Evolutionary conservation across 2,797 vertebrate species (phyloP).

Genomic region (Rhinatrema bivittatum): DNA sequence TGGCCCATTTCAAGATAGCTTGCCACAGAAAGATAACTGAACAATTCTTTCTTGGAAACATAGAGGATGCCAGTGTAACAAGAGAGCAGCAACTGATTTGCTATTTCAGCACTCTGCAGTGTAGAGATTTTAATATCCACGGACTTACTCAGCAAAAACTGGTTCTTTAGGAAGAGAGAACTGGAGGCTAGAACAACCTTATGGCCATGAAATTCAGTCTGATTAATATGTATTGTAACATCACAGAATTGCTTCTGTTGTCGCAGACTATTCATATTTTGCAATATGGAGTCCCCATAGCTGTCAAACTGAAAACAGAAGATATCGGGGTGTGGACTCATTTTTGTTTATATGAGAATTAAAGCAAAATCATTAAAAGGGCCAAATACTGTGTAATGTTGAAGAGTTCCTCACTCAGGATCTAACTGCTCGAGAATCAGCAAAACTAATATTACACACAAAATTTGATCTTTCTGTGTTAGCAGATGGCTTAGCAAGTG

Average conservation of each 20-base stretch:
- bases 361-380: too few species aligned
- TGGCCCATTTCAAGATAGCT: slow-evolving; percentile 98
- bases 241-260: slow-evolving; percentile 93
- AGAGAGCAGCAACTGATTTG: slow-evolving; percentile 81
- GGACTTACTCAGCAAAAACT: slow-evolving; percentile 91
- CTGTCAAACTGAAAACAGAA: slow-evolving; percentile 92
- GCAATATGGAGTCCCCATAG: slow-evolving; percentile 86
- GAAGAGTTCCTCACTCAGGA: too few species aligned
- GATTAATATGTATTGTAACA: slow-evolving; percentile 89
- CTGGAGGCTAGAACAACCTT: slow-evolving; percentile 95
- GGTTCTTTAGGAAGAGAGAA: slow-evolving; percentile 92
- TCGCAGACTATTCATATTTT: slow-evolving; percentile 90
- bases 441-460: too few species aligned
- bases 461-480: too few species aligned
- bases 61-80: slow-evolving; percentile 93
- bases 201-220: slow-evolving; percentile 87
- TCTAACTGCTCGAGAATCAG: too few species aligned
- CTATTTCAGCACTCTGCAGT: slow-evolving; percentile 88
- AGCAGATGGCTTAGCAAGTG: too few species aligned
- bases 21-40: slow-evolving; percentile 92
- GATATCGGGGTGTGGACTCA: slow-evolving; percentile 88
- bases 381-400: too few species aligned
- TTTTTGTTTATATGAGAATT: too few species aligned
- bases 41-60: slow-evolving; percentile 87
- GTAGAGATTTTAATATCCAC: slow-evolving; percentile 86